Percentiles rank a stretch among this genome's conserved stretches.
Evolutionary conservation across 2,113 vertebrate species (phyloP).

Genomic region (Neogobius melanostomus): DNA sequence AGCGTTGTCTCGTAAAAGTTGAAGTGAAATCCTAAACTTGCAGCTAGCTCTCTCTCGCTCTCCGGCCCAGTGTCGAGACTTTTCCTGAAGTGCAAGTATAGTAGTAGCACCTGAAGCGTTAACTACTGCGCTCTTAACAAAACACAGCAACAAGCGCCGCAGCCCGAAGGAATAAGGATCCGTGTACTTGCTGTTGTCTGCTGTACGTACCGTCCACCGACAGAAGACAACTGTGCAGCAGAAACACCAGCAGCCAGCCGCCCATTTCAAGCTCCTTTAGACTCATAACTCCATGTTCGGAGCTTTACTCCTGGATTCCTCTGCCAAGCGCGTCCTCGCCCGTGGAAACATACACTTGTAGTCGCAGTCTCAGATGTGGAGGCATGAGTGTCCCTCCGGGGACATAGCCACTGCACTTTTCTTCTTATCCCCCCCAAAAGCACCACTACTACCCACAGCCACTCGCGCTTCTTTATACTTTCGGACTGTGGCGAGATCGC

Average conservation of each 20-base stretch:
- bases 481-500: conserved; percentile 47
- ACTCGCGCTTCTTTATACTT: conserved; percentile 57
- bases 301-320: conserved; percentile 51
- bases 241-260: conserved; percentile 47
- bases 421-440: conserved; percentile 13
- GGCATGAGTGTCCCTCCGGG: background rate
- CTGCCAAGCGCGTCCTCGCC: conserved; percentile 19
- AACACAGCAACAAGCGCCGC: background rate
- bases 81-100: background rate
- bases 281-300: conserved; percentile 50
- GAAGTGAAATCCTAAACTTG: conserved; percentile 37
- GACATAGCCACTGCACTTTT: conserved; percentile 38
- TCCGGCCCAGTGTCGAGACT: background rate
- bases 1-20: background rate
- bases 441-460: conserved; percentile 3
- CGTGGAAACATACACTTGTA: conserved; percentile 13
- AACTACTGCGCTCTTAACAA: conserved; percentile 5
- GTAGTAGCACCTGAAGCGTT: background rate
- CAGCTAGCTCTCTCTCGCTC: background rate
- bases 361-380: background rate
- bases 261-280: conserved; percentile 62
- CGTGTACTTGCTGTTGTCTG: conserved; percentile 16
- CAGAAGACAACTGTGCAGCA: conserved; percentile 61
- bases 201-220: conserved; percentile 63
- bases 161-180: conserved; percentile 25